These are phyloP conservation scores for Spisula solida DNA, from an alignment of 2,888 invertebrate species.

Conservation along the genomic window DNA sequence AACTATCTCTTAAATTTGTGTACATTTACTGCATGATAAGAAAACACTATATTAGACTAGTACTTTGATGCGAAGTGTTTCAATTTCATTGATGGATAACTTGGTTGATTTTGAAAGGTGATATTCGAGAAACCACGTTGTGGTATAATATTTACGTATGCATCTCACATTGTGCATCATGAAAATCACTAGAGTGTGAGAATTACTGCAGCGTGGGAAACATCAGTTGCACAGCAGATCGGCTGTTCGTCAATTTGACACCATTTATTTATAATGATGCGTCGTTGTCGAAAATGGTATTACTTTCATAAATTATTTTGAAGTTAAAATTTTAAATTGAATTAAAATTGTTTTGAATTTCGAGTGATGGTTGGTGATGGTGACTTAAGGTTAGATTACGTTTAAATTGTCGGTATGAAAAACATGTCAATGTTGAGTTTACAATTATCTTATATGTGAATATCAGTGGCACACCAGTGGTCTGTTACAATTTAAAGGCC, in stretches of 20 bases:
- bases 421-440: not conserved
- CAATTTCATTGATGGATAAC: not conserved
- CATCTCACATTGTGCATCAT: not conserved
- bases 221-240: not conserved
- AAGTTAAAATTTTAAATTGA: conserved; percentile 2
- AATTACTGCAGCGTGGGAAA: not conserved
- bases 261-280: not conserved
- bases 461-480: no score
- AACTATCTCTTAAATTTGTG: not conserved
- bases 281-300: not conserved
- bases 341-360: not conserved
- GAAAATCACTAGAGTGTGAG: not conserved
- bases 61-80: not conserved
- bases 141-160: not conserved
- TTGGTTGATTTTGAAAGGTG: not conserved
- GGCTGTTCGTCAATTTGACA: not conserved
- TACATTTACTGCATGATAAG: not conserved
- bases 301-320: not conserved
- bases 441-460: not conserved
- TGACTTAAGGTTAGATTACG: not conserved
- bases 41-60: not conserved
- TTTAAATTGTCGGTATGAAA: not conserved
- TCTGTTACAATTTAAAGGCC: no score
- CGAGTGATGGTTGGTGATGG: not conserved
- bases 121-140: not conserved